Percentiles rank a stretch among this genome's conserved stretches.
These are phyloP conservation scores for Plectropomus leopardus DNA, from an alignment of 2,113 vertebrate species.

Conservation along the genomic window DNA sequence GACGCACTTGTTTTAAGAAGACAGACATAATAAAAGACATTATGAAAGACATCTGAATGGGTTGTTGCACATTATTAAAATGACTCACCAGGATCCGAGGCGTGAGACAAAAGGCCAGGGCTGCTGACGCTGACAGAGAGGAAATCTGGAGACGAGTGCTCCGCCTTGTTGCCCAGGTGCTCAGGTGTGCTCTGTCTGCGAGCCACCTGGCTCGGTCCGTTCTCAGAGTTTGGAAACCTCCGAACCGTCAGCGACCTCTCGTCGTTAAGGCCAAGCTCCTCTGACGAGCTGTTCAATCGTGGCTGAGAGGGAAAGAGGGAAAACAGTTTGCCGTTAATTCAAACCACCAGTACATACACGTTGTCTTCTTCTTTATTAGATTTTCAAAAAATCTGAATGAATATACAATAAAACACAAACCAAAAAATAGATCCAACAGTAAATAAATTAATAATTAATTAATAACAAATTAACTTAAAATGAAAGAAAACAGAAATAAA, in stretches of 20 bases:
- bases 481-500: too few relatives aligned
- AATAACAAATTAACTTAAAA: too few relatives aligned
- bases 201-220: conserved; percentile 80
- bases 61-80: neutral
- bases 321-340: neutral
- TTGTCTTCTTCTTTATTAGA: too few relatives aligned
- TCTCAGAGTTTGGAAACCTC: conserved; percentile 88
- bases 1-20: neutral
- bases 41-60: neutral
- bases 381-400: too few relatives aligned
- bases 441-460: too few relatives aligned
- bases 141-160: conserved; percentile 81
- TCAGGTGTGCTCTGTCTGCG: conserved; percentile 93
- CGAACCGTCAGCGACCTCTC: conserved; percentile 91
- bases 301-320: conserved; percentile 82
- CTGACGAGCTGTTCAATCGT: conserved; percentile 87
- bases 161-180: conserved; percentile 83
- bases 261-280: conserved; percentile 89
- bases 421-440: too few relatives aligned
- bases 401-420: too few relatives aligned
- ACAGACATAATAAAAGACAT: neutral
- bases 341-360: too few relatives aligned
- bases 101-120: conserved; percentile 84
- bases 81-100: conserved; percentile 79
- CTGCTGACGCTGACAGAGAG: conserved; percentile 90